Percentiles rank a stretch among this genome's conserved stretches.
phyloP scores from a whole-genome alignment of 2,888 invertebrate species.

The Acanthosoma haemorrhoidale region DNA sequence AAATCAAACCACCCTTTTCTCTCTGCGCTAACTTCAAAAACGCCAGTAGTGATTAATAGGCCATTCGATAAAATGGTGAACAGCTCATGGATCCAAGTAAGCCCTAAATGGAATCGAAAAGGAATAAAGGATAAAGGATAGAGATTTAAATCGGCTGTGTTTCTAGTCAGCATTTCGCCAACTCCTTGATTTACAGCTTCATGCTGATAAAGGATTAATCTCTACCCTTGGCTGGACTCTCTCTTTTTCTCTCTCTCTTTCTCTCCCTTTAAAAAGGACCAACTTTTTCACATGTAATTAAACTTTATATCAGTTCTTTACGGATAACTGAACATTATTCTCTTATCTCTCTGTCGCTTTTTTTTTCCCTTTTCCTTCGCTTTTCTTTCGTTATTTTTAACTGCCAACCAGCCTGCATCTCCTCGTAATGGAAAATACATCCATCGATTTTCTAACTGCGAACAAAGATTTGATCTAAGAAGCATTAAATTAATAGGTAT shows the following conservation, averaged over 20 bases:
- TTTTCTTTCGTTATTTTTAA: conserved; percentile 1
- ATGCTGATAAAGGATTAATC: neutral
- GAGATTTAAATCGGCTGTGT: neutral
- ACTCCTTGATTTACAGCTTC: neutral
- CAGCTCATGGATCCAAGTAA: too few species aligned
- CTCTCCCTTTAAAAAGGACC: neutral
- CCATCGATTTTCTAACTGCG: too few species aligned
- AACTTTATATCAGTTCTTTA: conserved; percentile 11
- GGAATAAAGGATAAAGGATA: neutral
- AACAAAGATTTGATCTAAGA: too few species aligned
- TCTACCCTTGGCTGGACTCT: neutral
- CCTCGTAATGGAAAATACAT: neutral
- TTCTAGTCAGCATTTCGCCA: conserved; percentile 6
- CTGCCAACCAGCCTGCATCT: neutral
- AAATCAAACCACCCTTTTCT: too few species aligned
- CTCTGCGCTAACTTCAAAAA: too few species aligned
- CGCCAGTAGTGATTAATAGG: too few species aligned
- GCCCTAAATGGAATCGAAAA: neutral
- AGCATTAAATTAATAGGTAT: too few species aligned
- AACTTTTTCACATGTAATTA: conserved; percentile 1
- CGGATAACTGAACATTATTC: conserved; percentile 7
- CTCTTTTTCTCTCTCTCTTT: too few species aligned
- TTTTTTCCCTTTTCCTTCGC: neutral
- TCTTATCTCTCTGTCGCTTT: neutral
- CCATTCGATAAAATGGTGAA: too few species aligned